Evolutionary conservation across 2,888 invertebrate species (phyloP), one percentile per base, ranked within the genome.

Genomic region (Actias luna): DNA sequence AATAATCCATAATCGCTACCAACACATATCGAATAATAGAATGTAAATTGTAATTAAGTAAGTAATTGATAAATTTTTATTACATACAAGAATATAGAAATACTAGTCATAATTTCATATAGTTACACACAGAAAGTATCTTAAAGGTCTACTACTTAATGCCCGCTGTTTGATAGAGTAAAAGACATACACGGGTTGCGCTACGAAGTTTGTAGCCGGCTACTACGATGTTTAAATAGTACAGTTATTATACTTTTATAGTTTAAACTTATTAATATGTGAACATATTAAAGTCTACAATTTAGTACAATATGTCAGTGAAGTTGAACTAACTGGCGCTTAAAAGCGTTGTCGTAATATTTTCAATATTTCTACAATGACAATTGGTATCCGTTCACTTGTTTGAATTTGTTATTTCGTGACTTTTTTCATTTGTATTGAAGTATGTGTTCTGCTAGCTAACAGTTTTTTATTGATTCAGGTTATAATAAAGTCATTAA

Each of bases 141-240:
- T 7, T 10, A 33, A 33, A 33, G 33, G 1, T 33, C 12, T 10
- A 33, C 14, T 36, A 10, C 16, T 14, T 39, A 16, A 1, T 16
- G 39, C n/a, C 3, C n/a, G 14, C n/a, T 39, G 4, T 5, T 5
- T n/a, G 0, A n/a, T 5, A 39, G 39, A 42, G 5, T 8, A 77
- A 50, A 77, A 77, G 74, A 76, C 70, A 71, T 74, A 63, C 73
- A 77, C 73, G 76, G 58, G 65, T 61, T 39, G 62, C 62, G 61
- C 55, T 59, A 66, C 58, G 61, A 62, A 58, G 10, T 62, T 18
- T 42, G 42, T 62, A 62, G 58, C 61, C 39, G 31, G 29, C 29
- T 1, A 29, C 61, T 62, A 58, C 61, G 61, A 62, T 58, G n/a
- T 25, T 39, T 31, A 39, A 61, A 31, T 29, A 31, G 36, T 42